Conservation (phyloP, 2,797 vertebrate genomes). For the Pitangus sulphuratus region DNA sequence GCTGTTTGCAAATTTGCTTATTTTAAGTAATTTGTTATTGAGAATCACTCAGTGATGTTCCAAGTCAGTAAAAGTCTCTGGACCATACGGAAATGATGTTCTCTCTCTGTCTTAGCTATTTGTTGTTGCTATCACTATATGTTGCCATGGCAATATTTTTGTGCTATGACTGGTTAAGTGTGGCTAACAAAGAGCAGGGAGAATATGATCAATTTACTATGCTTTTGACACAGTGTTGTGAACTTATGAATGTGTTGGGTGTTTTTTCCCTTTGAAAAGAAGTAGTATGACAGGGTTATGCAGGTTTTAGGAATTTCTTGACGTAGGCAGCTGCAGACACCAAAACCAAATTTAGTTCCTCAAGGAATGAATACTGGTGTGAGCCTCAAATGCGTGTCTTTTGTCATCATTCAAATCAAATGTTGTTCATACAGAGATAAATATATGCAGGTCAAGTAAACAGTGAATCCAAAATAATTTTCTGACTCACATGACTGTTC, state of each 20-base stretch:
- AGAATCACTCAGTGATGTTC: neutral
- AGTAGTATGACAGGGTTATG: neutral
- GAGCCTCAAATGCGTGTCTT: neutral
- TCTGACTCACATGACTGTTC: neutral
- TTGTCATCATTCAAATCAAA: neutral
- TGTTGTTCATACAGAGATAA: neutral
- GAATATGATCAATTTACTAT: neutral
- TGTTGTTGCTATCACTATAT: neutral
- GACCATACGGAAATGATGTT: neutral
- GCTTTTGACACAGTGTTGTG: neutral
- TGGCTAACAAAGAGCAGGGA: neutral
- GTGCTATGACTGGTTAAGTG: neutral
- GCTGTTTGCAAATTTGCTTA: neutral
- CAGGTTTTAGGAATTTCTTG: neutral
- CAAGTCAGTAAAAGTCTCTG: conserved; percentile 2
- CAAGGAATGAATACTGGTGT: neutral
- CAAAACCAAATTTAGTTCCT: neutral
- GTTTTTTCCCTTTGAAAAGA: neutral
- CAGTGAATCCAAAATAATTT: neutral
- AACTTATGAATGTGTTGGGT: neutral
- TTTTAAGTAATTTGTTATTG: conserved; percentile 26
- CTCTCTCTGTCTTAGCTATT: neutral
- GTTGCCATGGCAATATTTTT: conserved; percentile 56
- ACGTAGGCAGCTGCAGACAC: neutral
- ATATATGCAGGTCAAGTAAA: neutral